Conservation (phyloP, 2,888 invertebrate genomes). For the Drepanosiphum platanoidis region DNA sequence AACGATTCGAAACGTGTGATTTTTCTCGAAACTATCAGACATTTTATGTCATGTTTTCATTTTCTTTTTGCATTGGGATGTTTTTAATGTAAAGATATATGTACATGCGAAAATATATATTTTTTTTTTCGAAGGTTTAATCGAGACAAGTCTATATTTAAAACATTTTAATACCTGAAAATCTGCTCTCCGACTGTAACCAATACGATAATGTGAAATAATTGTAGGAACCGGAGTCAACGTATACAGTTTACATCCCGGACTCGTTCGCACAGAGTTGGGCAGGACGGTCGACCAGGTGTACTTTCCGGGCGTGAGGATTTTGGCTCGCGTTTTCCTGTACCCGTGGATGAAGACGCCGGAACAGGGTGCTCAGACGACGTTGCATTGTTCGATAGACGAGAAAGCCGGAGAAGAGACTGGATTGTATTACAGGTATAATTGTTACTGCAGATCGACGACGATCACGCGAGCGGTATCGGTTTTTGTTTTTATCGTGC, state of each 20-base stretch:
- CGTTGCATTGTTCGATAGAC: conserved; percentile 77
- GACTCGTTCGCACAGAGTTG: conserved; percentile 79
- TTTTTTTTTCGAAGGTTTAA: too few relatives aligned
- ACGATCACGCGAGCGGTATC: not conserved
- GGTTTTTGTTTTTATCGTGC: not conserved
- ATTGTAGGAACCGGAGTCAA: conserved; percentile 70
- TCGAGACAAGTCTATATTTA: too few relatives aligned
- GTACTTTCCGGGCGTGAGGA: conserved; percentile 70
- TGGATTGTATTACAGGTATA: conserved; percentile 65
- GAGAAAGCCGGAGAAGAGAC: conserved; percentile 69
- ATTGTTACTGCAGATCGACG: not conserved
- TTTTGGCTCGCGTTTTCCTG: conserved; percentile 66
- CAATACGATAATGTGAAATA: too few relatives aligned
- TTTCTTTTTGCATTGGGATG: too few relatives aligned
- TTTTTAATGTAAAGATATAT: too few relatives aligned
- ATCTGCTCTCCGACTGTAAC: too few relatives aligned
- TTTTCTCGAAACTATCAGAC: not conserved
- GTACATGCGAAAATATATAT: too few relatives aligned
- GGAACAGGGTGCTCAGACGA: conserved; percentile 79
- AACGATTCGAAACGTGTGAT: not conserved
- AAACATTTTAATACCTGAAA: too few relatives aligned
- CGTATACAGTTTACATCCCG: conserved; percentile 79
- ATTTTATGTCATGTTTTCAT: not conserved
- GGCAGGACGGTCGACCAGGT: conserved; percentile 74
- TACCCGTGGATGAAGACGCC: conserved; percentile 70